Base-by-base conservation (phyloP, 2,888 invertebrate species). In the Drosophila atripex region DNA sequence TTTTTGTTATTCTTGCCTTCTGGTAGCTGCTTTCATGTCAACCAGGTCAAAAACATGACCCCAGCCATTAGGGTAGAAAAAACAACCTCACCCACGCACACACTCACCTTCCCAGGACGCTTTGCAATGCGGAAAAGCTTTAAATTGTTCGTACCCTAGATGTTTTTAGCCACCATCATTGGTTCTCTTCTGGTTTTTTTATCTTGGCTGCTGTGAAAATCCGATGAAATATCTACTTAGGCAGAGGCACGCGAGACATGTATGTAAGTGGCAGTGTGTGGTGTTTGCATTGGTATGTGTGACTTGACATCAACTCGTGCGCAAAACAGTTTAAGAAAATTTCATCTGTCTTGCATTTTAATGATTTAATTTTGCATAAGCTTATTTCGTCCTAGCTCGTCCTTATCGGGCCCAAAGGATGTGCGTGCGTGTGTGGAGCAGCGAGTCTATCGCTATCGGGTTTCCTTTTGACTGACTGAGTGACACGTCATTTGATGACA, bases 281-380 rank as follows among this genome's bases (percentile, higher is more conserved):
- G 46, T 69, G 59, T 54, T 59, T 59, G 53, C 35, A 25, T 53
- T 43, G 70, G 54, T 49, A 71, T 71, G 59, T 73, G 60, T 65
- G 71, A 70, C 53, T 70, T 71, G 53, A 56, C 53, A 59, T 80
- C 75, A 85, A 72, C 57, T 82, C 83, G 79, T 75, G 80, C 80
- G 75, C 74, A 72, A 75, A 82, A 75, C 77, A 69, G 75, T 69
- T 78, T 75, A 77, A 63, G 70, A 68, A 65, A 72, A 73, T 77
- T 77, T 73, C 73, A 78, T 80, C 80, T 83, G 75, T 71, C 80
- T 71, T 76, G 84, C 86, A 83, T 78, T 83, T 83, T 78, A 86
- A 83, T 83, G 80, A 78, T 79, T 80, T 79, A 79, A 86, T 83
- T 86, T 86, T 82, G 83, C 82, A 82, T 82, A 79, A 76, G 78